A percentile compares a stretch with the other conserved stretches of the same genome.
Evolutionary conservation across 2,888 invertebrate species (phyloP).

Genomic region (Microplitis deprimator): DNA sequence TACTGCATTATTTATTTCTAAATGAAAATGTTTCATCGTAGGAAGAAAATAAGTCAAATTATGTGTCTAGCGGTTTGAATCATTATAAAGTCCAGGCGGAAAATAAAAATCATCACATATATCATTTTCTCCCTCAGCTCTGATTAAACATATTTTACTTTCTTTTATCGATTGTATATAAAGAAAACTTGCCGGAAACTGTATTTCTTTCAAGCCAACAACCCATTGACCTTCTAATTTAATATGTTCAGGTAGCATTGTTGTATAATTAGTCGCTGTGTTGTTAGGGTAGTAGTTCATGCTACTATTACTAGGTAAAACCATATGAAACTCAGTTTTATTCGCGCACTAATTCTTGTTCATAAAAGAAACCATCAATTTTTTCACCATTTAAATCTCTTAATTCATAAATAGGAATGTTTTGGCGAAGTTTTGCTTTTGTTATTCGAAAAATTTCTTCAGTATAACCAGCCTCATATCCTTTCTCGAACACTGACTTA

Average conservation of each 20-base stretch:
- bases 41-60: no score
- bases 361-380: conserved; percentile 43
- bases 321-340: neutral
- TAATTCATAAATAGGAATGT: conserved; percentile 51
- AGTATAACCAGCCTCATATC: conserved; percentile 42
- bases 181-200: neutral
- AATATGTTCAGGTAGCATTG: neutral
- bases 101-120: no score
- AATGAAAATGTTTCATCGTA: no score
- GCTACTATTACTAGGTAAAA: neutral
- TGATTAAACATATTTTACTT: no score
- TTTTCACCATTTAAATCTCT: conserved; percentile 35
- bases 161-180: neutral
- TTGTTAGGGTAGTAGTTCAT: neutral
- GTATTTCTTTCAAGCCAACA: neutral
- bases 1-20: no score
- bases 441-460: no score
- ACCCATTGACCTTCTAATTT: neutral
- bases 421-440: neutral
- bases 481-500: neutral
- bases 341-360: conserved; percentile 29
- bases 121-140: no score
- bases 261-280: neutral
- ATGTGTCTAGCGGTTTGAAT: no score
- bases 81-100: no score